Evolutionary conservation across 2,888 invertebrate species (phyloP), one percentile per base, ranked within the genome.

Genomic region (Orthosia gracilis): DNA sequence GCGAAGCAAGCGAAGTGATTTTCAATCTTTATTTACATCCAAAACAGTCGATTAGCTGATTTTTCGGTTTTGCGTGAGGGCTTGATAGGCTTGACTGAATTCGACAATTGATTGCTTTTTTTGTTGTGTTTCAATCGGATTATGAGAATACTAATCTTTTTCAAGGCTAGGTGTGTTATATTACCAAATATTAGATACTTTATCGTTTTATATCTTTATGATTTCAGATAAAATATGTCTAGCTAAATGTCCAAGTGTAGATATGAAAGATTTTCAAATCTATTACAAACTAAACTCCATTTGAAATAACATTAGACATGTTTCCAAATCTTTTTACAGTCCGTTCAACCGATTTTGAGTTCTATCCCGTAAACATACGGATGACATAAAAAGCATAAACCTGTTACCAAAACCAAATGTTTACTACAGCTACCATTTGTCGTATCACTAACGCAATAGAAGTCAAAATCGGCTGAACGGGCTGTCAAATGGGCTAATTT

Each of bases 21-120:
- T 92, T 93, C 91, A 92, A 94, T 92, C 93, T 91, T 88, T 92
- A 92, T 94, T 92, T 94, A 90, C 91, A 90, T 81, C 85, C 85
- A 83, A 88, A 90, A 86, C 86, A 91, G 89, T 88, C 90, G 90
- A 92, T 91, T 89, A 91, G 87, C 80, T 83, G 85, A 86, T 88
- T 84, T 81, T 85, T 69, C 78, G 81, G 70, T 74, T 85, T 77
- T 74, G 78, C 57, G 62, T 68, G 75, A 80, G 67, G 68, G 58
- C 59, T 49, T 65, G 31, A 76, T 80, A 59, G 21, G 69, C 58
- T 80, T 77, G 50, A 69, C 49, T 65, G 49, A 52, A 62, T 67
- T 73, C 57, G 21, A 49, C 13, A 57, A 64, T 68, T 68, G 47
- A 69, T 67, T 75, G 21, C 0, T 49, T 76, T 80, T 61, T 62